A percentile compares a stretch with the other conserved stretches of the same genome.
phyloP scores from a whole-genome alignment of 2,888 invertebrate species.

The Athrips mouffetella region DNA sequence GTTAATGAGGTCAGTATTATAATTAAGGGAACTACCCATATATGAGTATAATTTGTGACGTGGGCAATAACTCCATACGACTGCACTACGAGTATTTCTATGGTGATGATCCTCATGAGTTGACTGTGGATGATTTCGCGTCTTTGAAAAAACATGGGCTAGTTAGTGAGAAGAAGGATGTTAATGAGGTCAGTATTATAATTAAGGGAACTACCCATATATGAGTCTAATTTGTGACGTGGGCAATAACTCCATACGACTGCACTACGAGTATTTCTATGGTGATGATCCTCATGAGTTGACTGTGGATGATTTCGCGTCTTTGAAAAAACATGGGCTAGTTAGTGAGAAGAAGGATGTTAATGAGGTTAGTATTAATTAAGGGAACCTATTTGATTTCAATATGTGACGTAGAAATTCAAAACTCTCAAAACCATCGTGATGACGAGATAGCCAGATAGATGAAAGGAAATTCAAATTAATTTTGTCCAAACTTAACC shows the following conservation, averaged over 20 bases:
- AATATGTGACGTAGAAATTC: too few species aligned
- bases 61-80: constrained; percentile 59
- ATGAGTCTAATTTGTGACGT: too few species aligned
- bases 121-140: constrained; percentile 68
- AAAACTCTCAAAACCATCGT: too few species aligned
- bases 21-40: too few species aligned
- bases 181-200: constrained; percentile 49
- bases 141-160: constrained; percentile 69
- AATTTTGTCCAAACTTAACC: too few species aligned
- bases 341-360: constrained; percentile 58
- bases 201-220: too few species aligned
- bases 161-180: constrained; percentile 59
- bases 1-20: constrained; percentile 51
- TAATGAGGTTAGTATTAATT: constrained; percentile 49
- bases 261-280: constrained; percentile 64
- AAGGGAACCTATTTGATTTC: too few species aligned
- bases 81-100: constrained; percentile 65
- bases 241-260: constrained; percentile 59
- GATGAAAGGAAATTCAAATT: too few species aligned
- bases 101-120: constrained; percentile 57
- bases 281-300: constrained; percentile 61
- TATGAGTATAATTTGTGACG: too few species aligned
- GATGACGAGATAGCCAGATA: too few species aligned
- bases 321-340: constrained; percentile 67
- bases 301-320: constrained; percentile 68